These are phyloP conservation scores for Anaspis maculata DNA, from an alignment of 2,888 invertebrate species.

Conservation along the genomic window DNA sequence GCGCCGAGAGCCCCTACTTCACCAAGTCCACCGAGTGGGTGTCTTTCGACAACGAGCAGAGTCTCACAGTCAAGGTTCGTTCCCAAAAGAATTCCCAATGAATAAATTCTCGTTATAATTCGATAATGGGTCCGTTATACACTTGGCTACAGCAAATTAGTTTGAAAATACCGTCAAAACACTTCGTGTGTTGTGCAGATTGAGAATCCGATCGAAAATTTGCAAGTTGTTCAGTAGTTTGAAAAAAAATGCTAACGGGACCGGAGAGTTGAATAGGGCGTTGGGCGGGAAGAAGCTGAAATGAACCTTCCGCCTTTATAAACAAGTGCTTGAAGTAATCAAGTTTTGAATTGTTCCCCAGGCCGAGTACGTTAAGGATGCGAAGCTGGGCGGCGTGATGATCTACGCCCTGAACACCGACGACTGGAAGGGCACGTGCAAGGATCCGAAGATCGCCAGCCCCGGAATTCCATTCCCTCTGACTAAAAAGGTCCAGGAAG, in stretches of 20 bases:
- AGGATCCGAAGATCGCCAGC: constrained; percentile 4
- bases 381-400: constrained; percentile 72
- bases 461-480: constrained; percentile 8
- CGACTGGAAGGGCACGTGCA: constrained; percentile 59
- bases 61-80: constrained; percentile 64
- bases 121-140: neutral
- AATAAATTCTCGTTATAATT: constrained; percentile 41
- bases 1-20: constrained; percentile 70
- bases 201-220: no score
- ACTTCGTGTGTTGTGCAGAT: constrained; percentile 15
- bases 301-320: no score
- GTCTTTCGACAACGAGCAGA: constrained; percentile 67
- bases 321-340: no score
- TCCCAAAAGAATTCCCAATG: no score
- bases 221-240: no score
- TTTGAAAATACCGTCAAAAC: constrained; percentile 1
- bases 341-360: no score
- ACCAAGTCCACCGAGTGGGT: constrained; percentile 68
- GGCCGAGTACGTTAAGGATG: constrained; percentile 49
- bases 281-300: no score
- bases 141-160: neutral
- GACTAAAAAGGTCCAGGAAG: constrained; percentile 8
- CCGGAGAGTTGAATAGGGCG: no score
- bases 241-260: no score
- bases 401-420: constrained; percentile 75